A percentile compares a stretch with the other conserved stretches of the same genome.
Evolutionary conservation across 2,113 vertebrate species (phyloP).

Genomic region (Sterna hirundo): DNA sequence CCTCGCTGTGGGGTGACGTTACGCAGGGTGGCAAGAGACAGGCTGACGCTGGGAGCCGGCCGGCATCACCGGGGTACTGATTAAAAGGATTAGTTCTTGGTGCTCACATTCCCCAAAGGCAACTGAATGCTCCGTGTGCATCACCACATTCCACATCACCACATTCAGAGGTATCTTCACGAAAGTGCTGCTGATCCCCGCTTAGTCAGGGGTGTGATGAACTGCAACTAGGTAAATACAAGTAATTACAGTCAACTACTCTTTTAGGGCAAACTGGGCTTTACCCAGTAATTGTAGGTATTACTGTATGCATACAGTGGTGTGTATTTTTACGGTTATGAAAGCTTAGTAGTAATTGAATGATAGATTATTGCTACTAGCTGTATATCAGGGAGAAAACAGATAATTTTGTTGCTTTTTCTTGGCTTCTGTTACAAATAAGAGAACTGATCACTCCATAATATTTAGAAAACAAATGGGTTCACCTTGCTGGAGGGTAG

Average conservation of each 20-base stretch:
- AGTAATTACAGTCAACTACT: background rate
- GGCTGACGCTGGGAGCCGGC: background rate
- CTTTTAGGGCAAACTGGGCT: background rate
- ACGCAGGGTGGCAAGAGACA: background rate
- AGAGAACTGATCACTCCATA: background rate
- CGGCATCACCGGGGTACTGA: rapidly evolving
- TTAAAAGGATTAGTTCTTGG: background rate
- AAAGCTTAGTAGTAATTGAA: background rate
- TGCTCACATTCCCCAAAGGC: background rate
- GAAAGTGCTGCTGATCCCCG: background rate
- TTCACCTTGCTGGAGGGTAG: background rate
- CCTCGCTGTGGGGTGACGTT: background rate
- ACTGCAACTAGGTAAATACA: background rate
- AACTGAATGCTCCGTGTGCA: rapidly evolving
- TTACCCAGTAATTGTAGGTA: background rate
- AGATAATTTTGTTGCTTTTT: background rate
- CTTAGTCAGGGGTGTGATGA: background rate
- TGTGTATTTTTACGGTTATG: background rate
- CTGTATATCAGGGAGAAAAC: background rate
- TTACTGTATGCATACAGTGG: background rate
- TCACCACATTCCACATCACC: background rate
- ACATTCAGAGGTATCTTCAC: background rate
- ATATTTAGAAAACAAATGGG: background rate
- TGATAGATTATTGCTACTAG: background rate
- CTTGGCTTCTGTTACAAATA: background rate